Conservation (phyloP, 2,113 vertebrate genomes). For the Oreochromis niloticus region DNA sequence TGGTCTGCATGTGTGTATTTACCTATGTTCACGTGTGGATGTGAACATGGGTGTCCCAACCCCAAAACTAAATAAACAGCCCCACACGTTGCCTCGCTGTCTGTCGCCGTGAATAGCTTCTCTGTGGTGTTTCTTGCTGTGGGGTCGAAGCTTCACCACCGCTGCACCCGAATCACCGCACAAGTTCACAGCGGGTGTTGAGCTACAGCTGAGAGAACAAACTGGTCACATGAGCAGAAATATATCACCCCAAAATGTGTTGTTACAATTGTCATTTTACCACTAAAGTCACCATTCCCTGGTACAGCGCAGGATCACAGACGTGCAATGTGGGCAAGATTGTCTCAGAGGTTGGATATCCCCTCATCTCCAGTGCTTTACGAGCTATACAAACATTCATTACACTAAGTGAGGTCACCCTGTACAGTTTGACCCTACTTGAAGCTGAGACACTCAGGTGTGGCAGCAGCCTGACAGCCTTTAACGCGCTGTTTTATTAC, state of each 20-base stretch:
- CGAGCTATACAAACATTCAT: neutral
- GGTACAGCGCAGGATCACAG: neutral
- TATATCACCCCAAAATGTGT: neutral
- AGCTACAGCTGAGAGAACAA: neutral
- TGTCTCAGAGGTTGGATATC: neutral
- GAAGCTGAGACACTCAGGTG: neutral
- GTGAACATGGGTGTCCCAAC: slow-evolving; percentile 19
- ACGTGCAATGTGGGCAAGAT: neutral
- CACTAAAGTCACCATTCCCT: neutral
- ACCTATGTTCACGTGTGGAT: neutral
- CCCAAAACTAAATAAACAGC: slow-evolving; percentile 52
- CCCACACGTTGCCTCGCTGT: slow-evolving; percentile 15
- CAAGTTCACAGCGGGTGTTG: neutral
- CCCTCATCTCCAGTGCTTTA: neutral
- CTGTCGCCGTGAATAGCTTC: slow-evolving; percentile 21
- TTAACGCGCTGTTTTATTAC: neutral
- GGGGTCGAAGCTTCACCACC: neutral
- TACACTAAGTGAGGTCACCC: neutral
- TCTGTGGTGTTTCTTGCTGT: slow-evolving; percentile 25
- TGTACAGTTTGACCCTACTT: neutral
- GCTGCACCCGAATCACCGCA: neutral
- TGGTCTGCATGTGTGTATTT: slow-evolving; percentile 23
- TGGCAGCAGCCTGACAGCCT: neutral
- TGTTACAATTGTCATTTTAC: neutral
- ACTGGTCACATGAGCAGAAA: neutral